Percentiles rank a stretch among this genome's conserved stretches.
These are phyloP conservation scores for Parascotia fuliginaria DNA, from an alignment of 2,888 invertebrate genomes.

Conservation along the genomic window DNA sequence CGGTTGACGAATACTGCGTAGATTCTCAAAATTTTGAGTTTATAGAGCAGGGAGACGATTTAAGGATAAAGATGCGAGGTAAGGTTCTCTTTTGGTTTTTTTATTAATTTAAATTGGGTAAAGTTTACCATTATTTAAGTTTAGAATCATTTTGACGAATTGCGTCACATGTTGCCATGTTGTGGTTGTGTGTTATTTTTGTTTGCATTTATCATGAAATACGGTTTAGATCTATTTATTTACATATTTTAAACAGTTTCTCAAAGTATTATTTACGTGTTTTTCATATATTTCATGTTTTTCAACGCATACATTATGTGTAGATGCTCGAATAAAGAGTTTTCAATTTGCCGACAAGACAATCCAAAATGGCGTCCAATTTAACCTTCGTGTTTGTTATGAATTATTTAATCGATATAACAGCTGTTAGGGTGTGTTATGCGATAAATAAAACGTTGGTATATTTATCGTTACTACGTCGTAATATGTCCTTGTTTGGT, in stretches of 20 bases:
- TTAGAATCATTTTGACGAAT: conserved; percentile 17
- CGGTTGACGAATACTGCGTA: conserved; percentile 64
- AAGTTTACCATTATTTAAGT: conserved; percentile 17
- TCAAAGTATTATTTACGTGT: neutral
- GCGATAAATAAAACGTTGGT: neutral
- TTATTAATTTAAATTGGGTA: conserved; percentile 26
- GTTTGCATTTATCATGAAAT: neutral
- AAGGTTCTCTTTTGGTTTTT: conserved; percentile 50
- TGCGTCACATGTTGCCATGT: conserved; percentile 47
- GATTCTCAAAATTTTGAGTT: conserved; percentile 48
- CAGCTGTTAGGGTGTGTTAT: conserved; percentile 21
- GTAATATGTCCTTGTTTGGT: neutral
- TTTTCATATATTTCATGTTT: neutral
- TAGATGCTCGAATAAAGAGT: neutral
- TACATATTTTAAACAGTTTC: neutral
- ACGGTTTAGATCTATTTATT: neutral
- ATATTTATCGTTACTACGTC: neutral
- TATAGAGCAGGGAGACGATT: conserved; percentile 44
- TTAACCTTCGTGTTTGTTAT: conserved; percentile 44
- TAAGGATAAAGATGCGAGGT: conserved; percentile 60
- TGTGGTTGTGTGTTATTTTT: conserved; percentile 29
- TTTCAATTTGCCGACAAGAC: conserved; percentile 19
- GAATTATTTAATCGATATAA: conserved; percentile 23
- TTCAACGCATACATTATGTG: neutral
- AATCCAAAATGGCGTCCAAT: conserved; percentile 37